Base-by-base conservation (phyloP, 2,113 vertebrate genomes). In the Ariopsis seemanni region DNA sequence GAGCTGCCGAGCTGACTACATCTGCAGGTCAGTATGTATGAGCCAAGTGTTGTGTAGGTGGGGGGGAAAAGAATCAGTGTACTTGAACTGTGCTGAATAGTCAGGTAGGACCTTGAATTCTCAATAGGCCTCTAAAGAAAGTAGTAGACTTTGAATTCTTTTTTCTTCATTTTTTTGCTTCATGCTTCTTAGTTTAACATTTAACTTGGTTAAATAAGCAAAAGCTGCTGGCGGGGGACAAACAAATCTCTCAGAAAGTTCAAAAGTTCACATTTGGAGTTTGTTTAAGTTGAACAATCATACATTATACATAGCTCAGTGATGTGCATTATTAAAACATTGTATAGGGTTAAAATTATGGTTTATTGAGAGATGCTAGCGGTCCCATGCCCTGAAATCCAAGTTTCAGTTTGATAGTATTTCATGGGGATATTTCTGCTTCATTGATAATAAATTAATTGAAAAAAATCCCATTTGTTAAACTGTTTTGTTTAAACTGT, bases 11-110 rank as follows among this genome's bases (percentile, higher is more conserved):
- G 91, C 93, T 0, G 96, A 99, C 89, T 94, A 94, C 11, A 94
- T 99, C 79, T 99, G 98, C 97, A 99, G 96, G 98, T 99, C 86
- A 91, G 96, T 86, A 65, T 1, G 42, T 8, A 8, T 10, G 22
- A 72, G 30, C 1, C 83, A 67, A 53, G 4, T 50, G 25, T 69
- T 30, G 3, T 65, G 77, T 83, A 62, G 75, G 88, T 58, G 52
- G 72, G 20, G 1, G 20, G n/a, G 42, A 67, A 83, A 74, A 84
- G 80, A 12, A 25, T 82, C 55, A 89, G 60, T 82, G 83, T 81
- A 58, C 30, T 22, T 82, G 52, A 81, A 87, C 67, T 84, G 71
- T 30, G n/a, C 27, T 88, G 78, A 86, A 85, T 50, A 62, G n/a
- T 14, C 25, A 48, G 82, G 27, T 52, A 60, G 48, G 75, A 78